A percentile compares a stretch with the other conserved stretches of the same genome.
phyloP scores from a whole-genome alignment of 2,888 invertebrate genomes.

The Lasioglossum zephyrum region DNA sequence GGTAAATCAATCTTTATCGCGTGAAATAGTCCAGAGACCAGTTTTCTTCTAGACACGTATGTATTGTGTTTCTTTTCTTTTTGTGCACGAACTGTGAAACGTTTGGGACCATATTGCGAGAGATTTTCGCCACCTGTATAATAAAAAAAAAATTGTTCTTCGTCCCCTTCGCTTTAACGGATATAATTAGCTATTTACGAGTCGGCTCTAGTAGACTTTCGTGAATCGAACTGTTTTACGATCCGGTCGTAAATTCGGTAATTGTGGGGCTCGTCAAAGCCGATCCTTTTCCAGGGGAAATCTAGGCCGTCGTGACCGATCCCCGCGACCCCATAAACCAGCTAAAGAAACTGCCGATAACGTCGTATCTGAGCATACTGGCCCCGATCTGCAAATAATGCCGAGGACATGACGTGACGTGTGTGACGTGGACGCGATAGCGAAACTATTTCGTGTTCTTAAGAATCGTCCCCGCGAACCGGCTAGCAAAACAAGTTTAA shows the following conservation, averaged over 20 bases:
- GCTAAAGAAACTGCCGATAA: constrained; percentile 45
- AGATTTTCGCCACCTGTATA: not conserved
- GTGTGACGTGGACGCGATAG: constrained; percentile 50
- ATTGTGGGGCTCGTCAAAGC: not conserved
- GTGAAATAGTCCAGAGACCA: not conserved
- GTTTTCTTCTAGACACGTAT: not conserved
- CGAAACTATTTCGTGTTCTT: constrained; percentile 47
- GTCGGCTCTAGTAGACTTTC: not conserved
- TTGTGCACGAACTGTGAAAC: not conserved
- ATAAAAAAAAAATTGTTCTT: not conserved
- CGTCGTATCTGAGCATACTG: constrained; percentile 46
- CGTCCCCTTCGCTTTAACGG: not conserved
- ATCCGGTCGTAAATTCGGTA: constrained; percentile 6
- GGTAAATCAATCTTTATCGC: not conserved
- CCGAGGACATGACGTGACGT: constrained; percentile 22
- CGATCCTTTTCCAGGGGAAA: not conserved
- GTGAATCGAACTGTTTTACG: constrained; percentile 6
- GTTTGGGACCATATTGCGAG: not conserved
- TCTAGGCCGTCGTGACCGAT: constrained; percentile 19
- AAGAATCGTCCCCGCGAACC: not conserved
- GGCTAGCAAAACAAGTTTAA: not conserved
- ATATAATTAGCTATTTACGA: not conserved
- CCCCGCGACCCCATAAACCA: constrained; percentile 26
- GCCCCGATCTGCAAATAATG: constrained; percentile 64
- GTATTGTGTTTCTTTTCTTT: not conserved